Percentiles rank a stretch among this genome's conserved stretches.
phyloP scores from a whole-genome alignment of 2,113 vertebrate genomes.

The Gambusia affinis region DNA sequence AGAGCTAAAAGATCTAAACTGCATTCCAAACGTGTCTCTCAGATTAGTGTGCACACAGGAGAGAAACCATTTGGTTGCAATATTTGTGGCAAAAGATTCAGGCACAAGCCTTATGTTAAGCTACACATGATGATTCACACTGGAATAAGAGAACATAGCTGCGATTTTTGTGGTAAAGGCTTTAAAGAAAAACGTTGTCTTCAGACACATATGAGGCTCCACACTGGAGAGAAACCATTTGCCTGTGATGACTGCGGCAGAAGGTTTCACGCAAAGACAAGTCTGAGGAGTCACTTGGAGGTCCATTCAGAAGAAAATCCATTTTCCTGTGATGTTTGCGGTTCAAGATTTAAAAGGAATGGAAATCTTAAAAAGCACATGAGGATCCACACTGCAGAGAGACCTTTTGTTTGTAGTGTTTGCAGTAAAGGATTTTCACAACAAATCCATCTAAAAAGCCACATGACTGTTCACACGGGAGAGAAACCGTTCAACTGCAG shows the following conservation, averaged over 20 bases:
- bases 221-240: neutral
- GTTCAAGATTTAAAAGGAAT: neutral
- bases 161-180: neutral
- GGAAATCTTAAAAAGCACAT: slow-evolving; percentile 1
- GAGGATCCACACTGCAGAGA: neutral
- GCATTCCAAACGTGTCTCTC: neutral
- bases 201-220: neutral
- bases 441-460: neutral
- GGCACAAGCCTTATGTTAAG: neutral
- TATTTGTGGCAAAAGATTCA: neutral
- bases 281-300: neutral
- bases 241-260: neutral
- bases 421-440: neutral
- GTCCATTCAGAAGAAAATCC: neutral
- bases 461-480: neutral
- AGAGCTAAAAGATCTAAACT: neutral
- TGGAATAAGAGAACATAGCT: neutral
- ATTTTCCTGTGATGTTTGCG: neutral
- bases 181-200: slow-evolving; percentile 1
- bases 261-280: neutral
- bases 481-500: neutral
- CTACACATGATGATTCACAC: neutral
- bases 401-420: neutral
- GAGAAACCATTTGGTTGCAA: neutral
- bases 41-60: neutral